Percentiles rank a stretch among this genome's conserved stretches.
Evolutionary conservation across 2,888 invertebrate species (phyloP).

Genomic region (Platerodrilus igneus): DNA sequence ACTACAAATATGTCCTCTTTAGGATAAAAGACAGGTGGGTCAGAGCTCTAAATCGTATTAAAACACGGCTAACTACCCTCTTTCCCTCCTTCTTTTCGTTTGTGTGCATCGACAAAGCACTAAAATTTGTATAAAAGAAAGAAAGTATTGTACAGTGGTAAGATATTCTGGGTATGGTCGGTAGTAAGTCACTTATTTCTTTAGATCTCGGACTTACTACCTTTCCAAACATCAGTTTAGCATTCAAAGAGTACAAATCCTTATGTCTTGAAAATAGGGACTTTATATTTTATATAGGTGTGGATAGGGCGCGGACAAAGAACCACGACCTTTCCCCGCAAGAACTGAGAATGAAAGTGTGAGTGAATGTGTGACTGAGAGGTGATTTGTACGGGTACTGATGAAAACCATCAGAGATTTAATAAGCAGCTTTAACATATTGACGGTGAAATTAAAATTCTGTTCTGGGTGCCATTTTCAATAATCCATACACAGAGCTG

Average conservation of each 20-base stretch:
- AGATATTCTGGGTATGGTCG: slow-evolving; percentile 34
- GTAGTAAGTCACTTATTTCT: slow-evolving; percentile 34
- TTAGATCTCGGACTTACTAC: slow-evolving; percentile 37
- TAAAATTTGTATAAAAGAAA: slow-evolving; percentile 31
- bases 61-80: slow-evolving; percentile 11
- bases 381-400: slow-evolving; percentile 45
- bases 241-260: slow-evolving; percentile 70
- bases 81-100: slow-evolving; percentile 11
- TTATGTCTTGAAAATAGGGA: slow-evolving; percentile 38
- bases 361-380: slow-evolving; percentile 40
- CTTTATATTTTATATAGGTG: slow-evolving; percentile 27
- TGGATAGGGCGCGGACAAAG: slow-evolving; percentile 19
- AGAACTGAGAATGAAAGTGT: slow-evolving; percentile 40
- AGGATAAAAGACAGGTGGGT: slow-evolving; percentile 16
- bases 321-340: slow-evolving; percentile 33
- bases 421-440: slow-evolving; percentile 22
- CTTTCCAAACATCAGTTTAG: slow-evolving; percentile 40
- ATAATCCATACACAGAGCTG: no score
- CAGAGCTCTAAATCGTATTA: slow-evolving; percentile 18
- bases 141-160: slow-evolving; percentile 39
- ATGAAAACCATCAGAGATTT: slow-evolving; percentile 26
- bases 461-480: no score
- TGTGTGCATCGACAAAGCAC: slow-evolving; percentile 19
- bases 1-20: no score
- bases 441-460: no score